Base-by-base conservation (phyloP, 2,888 invertebrate genomes). In the Eupithecia subumbrata region DNA sequence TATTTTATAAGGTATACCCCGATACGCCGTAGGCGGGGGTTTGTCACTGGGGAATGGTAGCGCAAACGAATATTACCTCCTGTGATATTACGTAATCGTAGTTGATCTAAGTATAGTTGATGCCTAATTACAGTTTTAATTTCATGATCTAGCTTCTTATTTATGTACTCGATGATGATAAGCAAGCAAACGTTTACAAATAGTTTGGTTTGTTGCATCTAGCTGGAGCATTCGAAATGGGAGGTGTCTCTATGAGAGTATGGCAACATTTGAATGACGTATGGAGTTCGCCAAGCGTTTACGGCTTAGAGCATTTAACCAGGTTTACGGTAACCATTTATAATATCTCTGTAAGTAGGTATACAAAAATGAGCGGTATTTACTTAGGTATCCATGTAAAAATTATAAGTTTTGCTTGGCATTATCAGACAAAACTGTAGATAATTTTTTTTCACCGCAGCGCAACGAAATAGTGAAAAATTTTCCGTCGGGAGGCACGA, bases 1-100 rank as follows among this genome's bases (percentile, higher is more conserved):
- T 90, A 93, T 92, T 90, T 89, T 85, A 87, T 88, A 85, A 87
- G 82, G 88, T 87, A 87, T 82, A 78, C 82, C 82, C 82, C 71
- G 81, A 81, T 81, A 82, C 75, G 86, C 86, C 84, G 76, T 75
- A 75, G 76, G 76, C 76, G 83, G 78, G 80, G 34, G 1, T 77
- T 80, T 81, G 75, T 76, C 82, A 80, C 82, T 81, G 78, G 82
- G 83, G 84, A 82, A 80, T 81, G 82, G 79, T 67, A 56, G 22
- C 3, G 11, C 52, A 11, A 56, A 22, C 22, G 11, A 56, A n/a
- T 56, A 22, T 11, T n/a, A 56, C 22, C 30, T 34, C 34, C 34
- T 16, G 7, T 16, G 16, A 64, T 64, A 64, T 18, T 34, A 64
- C 34, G 64, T 34, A 9, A 34, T 64, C 34, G 14, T 40, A 40